Percentiles rank a stretch among this genome's conserved stretches.
Conservation (phyloP, 2,113 vertebrate genomes). For the Donacobius atricapilla region DNA sequence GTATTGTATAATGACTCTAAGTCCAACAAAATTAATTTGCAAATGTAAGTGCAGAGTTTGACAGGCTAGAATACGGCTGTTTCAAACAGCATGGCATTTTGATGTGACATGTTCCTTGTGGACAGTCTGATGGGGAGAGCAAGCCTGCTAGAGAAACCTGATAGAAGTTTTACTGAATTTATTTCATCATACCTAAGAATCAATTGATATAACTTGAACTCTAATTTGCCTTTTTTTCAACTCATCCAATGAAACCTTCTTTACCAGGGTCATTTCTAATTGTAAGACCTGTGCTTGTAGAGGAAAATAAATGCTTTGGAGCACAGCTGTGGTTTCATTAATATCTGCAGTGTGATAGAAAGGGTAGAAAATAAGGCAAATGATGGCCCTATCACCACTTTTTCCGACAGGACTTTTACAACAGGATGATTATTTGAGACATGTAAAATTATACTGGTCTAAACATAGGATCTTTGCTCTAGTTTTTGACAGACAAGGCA, state of each 20-base stretch:
- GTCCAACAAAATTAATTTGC: conserved; percentile 1
- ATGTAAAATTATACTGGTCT: neutral
- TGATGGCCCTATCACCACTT: neutral
- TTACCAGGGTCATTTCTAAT: neutral
- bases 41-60: neutral
- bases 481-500: neutral
- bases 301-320: neutral
- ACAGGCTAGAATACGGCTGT: neutral
- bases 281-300: neutral
- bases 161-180: neutral
- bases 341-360: neutral
- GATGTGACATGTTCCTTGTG: neutral
- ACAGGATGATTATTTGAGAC: neutral
- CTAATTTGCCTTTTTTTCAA: neutral
- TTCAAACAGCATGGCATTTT: neutral
- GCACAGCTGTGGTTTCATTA: neutral
- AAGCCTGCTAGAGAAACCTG: neutral
- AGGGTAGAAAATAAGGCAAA: neutral
- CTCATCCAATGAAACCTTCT: neutral
- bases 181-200: neutral
- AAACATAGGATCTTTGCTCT: neutral
- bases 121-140: neutral
- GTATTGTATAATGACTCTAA: neutral
- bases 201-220: neutral
- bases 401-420: neutral